phyloP scores from a whole-genome alignment of 1,140 invertebrate genomes.

The Drosophila lacertosa region DNA sequence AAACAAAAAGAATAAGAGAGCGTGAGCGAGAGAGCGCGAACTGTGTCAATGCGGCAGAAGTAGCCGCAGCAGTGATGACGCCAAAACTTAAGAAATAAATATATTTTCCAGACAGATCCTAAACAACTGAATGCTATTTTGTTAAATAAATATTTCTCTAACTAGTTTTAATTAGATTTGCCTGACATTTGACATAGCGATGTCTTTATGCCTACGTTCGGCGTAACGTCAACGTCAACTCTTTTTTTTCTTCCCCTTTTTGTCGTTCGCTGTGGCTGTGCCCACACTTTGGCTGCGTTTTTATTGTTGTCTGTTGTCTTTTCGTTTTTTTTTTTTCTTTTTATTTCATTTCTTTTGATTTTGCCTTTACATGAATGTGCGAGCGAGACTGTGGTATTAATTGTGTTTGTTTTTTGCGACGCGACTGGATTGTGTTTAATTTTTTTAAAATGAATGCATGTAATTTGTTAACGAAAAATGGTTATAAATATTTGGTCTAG shows the following conservation, averaged over 20 bases:
- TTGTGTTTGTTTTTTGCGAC: conserved; percentile 37
- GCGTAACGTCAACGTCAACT: conserved; percentile 42
- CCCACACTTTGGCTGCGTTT: conserved; percentile 49
- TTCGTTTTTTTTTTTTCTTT: conserved; percentile 18
- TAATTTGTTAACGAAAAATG: conserved; percentile 28
- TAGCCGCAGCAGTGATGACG: conserved; percentile 51
- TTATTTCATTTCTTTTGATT: conserved; percentile 56
- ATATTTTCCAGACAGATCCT: conserved; percentile 7
- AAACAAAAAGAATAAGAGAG: conserved; percentile 51
- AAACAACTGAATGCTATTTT: conserved; percentile 26
- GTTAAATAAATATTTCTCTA: conserved; percentile 39
- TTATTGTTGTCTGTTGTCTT: conserved; percentile 57
- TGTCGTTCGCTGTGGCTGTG: conserved; percentile 44
- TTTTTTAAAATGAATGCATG: conserved; percentile 40
- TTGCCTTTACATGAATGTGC: conserved; percentile 21
- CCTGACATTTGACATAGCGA: conserved; percentile 32
- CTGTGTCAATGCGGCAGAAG: conserved; percentile 63
- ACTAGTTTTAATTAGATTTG: conserved; percentile 69
- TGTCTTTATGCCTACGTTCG: conserved; percentile 30
- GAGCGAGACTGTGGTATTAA: conserved; percentile 25
- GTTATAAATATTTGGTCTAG: conserved; percentile 1
- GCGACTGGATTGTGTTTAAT: conserved; percentile 57
- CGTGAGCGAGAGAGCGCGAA: conserved; percentile 67
- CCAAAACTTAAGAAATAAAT: conserved; percentile 69
- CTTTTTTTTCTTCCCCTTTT: conserved; percentile 39